Base-by-base conservation (phyloP, 2,797 vertebrate species). In the Cossypha dichroa region DNA sequence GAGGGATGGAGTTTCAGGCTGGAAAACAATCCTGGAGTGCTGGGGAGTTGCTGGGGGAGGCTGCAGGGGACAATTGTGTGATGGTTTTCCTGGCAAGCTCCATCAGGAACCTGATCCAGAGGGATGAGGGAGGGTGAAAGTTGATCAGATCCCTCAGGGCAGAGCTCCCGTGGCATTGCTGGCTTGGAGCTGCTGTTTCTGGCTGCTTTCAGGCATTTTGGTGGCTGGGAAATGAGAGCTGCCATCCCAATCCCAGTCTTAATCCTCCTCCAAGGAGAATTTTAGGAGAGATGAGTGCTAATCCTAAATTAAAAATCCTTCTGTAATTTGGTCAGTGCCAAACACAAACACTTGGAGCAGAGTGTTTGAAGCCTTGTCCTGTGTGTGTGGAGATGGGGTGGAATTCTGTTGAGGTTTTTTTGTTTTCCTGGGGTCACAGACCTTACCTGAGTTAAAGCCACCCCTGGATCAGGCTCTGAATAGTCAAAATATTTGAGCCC, bases 71-170 rank as follows among this genome's bases (percentile, higher is more conserved):
- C 36, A 51, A 15, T 64, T 75, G 46, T 75, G 40, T 54, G 43
- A 46, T 72, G 51, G 69, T 62, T 84, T 94, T 93, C 77, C 80
- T 95, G 94, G 90, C 83, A 64, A 17, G 0, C 25, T 68, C 17
- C 6, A 31, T 28, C 62, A 46, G 86, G 70, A 94, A 84, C 73
- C 66, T 14, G 69, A 78, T 48, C 69, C 85, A 10, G 19, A 10
- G 41, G 36, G 58, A 23, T 43, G 33, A 49, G 69, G 56, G 17
- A 64, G 54, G 58, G 3, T 69, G 86, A 14, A 78, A 73, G 74
- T 10, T 36, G 77, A 66, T 76, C 3, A 2, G 33, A 20, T 48
- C 63, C 10, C 64, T 66, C 7, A 4, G 9, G 48, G 38, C 77
- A n/a, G 20, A 48, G 77, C 62, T 91, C 38, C 84, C 5, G 0